Base-by-base conservation (phyloP, 2,888 invertebrate genomes). In the Drosophila rellima region DNA sequence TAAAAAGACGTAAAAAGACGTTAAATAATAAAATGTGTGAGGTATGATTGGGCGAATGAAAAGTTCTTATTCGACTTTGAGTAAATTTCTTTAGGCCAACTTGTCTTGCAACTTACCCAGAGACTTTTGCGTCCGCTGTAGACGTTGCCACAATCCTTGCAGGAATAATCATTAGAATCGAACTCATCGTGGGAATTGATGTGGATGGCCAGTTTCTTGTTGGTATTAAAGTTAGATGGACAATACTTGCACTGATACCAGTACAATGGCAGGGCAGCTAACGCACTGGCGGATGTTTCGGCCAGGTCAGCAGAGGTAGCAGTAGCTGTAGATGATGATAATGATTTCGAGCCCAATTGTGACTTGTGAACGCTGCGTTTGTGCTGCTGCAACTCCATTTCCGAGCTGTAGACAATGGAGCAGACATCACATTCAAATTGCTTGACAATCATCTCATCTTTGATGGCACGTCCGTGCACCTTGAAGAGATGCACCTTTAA, bases 211-310 rank as follows among this genome's bases (percentile, higher is more conserved):
- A 93, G 77, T 67, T 92, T 92, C 67, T 93, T 93, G 72, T 92
- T 92, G 11, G 93, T 91, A 67, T 93, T 92, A 57, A 93, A 93
- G 48, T 92, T 91, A n/a, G 92, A 91, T 26, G 92, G 91, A 64
- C 93, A 93, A 76, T 92, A 93, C 45, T 92, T 92, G 78, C 93
- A 93, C 74, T 93, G 93, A 71, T 92, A 92, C 92, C 93, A 93
- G 51, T 90, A 91, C 1, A 92, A 74, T 0, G 90, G 91, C 10
- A 81, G 69, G 20, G 1, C 71, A 45, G 0, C 26, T 45, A 3
- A 48, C 8, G 63, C 23, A 2, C 37, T 45, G 3, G 17, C 59
- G 1, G 57, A 54, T 20, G 65, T 40, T 6, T 71, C 77, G 26
- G 61, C 45, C 35, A 70, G 50, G 1, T 76, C 61, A 23, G 17